phyloP scores from a whole-genome alignment of 2,888 invertebrate genomes.

The Masnerella sp. region DNA sequence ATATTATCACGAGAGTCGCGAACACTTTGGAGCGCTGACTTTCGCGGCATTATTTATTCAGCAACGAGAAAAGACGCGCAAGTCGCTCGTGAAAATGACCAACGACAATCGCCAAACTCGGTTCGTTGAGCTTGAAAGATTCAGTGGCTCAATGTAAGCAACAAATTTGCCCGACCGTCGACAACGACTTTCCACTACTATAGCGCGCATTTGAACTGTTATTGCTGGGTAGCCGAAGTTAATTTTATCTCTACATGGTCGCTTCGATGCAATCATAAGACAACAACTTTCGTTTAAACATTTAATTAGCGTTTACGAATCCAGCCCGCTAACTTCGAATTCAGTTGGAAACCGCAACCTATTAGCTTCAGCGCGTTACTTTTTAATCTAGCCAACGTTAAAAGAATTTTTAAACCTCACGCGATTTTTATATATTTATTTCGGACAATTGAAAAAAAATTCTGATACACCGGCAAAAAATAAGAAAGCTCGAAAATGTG shows the following conservation, averaged over 20 bases:
- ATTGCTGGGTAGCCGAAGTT: constrained; percentile 5
- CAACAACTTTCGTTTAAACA: neutral
- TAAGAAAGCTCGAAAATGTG: too few relatives aligned
- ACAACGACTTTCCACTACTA: constrained; percentile 7
- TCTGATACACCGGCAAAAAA: too few relatives aligned
- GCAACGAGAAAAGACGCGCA: constrained; percentile 48
- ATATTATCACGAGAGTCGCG: constrained; percentile 40
- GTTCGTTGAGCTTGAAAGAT: constrained; percentile 56
- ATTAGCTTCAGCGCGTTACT: too few relatives aligned
- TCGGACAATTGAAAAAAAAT: too few relatives aligned
- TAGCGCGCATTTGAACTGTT: constrained; percentile 13
- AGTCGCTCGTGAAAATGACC: constrained; percentile 57
- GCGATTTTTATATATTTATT: too few relatives aligned
- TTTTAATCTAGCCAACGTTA: too few relatives aligned
- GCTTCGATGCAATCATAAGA: constrained; percentile 7
- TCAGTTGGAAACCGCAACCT: too few relatives aligned
- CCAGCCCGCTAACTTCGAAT: neutral
- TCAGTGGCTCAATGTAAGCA: constrained; percentile 47
- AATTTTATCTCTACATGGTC: constrained; percentile 16
- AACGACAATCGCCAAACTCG: constrained; percentile 47
- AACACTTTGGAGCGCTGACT: constrained; percentile 52
- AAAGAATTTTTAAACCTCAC: too few relatives aligned
- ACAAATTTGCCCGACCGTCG: constrained; percentile 48
- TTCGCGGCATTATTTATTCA: constrained; percentile 57
- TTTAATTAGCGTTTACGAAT: neutral